Conservation (phyloP, 2,113 vertebrate genomes). For the Parus major region DNA sequence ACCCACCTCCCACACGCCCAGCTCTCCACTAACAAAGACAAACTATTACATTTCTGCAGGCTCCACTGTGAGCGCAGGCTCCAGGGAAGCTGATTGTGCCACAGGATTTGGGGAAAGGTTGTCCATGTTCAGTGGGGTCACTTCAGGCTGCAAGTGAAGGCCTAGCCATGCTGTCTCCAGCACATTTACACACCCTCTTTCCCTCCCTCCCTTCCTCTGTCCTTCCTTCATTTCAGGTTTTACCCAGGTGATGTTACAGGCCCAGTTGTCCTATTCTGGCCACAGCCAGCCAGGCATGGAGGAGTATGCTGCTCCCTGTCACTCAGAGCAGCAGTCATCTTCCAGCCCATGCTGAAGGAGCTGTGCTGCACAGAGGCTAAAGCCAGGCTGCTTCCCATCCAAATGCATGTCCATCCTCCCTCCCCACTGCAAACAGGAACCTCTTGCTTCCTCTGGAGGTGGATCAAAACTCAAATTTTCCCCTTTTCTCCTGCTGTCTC, state of each 20-base stretch:
- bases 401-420: fast-evolving
- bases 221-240: background rate
- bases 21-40: background rate
- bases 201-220: background rate
- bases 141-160: background rate
- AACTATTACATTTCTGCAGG: background rate
- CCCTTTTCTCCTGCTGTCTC: background rate
- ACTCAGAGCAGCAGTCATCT: background rate
- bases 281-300: background rate
- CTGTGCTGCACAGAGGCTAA: background rate
- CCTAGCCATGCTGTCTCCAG: background rate
- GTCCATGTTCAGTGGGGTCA: background rate
- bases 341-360: background rate
- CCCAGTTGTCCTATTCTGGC: background rate
- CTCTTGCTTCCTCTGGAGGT: background rate
- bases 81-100: background rate
- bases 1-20: background rate
- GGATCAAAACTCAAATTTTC: background rate
- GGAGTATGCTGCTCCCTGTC: background rate
- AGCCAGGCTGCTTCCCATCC: background rate
- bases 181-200: background rate
- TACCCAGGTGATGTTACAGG: background rate
- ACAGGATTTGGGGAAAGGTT: background rate
- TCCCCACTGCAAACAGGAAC: background rate
- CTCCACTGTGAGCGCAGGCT: background rate